Evolutionary conservation across 2,888 invertebrate genomes (phyloP).

Genomic region (Fabriciana adippe): DNA sequence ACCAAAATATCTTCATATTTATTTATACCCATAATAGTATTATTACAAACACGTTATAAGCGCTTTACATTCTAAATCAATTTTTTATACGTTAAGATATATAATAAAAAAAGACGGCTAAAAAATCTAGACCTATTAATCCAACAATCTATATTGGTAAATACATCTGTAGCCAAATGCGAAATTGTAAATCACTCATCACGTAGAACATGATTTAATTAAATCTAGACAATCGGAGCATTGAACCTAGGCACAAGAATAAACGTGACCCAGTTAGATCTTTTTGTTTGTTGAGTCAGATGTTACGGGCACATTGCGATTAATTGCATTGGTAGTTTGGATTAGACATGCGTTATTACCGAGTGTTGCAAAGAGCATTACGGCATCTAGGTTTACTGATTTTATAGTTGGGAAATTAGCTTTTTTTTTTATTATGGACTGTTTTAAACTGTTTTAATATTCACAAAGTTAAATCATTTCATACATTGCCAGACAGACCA

Average conservation of each 20-base stretch:
- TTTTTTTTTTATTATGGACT: no score
- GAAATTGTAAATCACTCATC: slow-evolving; percentile 23
- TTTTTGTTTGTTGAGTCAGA: slow-evolving; percentile 16
- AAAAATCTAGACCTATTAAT: background rate
- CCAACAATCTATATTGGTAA: slow-evolving; percentile 6
- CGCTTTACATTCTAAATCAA: background rate
- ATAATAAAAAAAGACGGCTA: background rate
- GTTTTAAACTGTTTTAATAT: no score
- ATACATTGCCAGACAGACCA: no score
- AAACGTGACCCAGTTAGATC: slow-evolving; percentile 33
- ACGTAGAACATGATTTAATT: slow-evolving; percentile 25
- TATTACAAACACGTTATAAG: no score
- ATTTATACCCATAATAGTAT: no score
- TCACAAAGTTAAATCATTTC: no score
- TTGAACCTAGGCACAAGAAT: slow-evolving; percentile 39
- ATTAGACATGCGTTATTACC: background rate
- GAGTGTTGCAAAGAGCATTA: no score
- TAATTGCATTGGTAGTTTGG: slow-evolving; percentile 8
- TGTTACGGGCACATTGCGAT: background rate
- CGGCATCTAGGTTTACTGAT: no score
- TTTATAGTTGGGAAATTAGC: no score
- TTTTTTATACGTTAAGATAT: background rate
- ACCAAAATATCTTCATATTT: no score
- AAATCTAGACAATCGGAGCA: slow-evolving; percentile 36
- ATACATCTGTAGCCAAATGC: slow-evolving; percentile 1